Evolutionary conservation across 1,140 invertebrate genomes (phyloP), one percentile per base, ranked within the genome.

Genomic region (Conus betulinus): DNA sequence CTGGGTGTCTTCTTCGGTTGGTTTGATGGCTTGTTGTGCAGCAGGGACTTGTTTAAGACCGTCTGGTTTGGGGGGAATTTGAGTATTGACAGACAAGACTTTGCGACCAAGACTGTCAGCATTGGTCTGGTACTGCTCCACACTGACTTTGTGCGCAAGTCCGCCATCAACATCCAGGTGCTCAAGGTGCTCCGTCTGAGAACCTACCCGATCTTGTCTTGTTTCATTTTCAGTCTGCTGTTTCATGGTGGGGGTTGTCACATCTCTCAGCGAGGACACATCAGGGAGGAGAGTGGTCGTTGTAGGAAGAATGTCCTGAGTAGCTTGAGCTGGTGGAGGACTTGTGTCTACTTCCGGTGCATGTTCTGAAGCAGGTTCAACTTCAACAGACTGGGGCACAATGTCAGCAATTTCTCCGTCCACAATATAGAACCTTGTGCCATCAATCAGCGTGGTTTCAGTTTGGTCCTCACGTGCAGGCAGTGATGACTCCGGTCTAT

Each of bases 41-140:
- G 25, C 17, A 7, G 39, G 25, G 2, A 7, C 39, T 39, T 51
- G 8, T 60, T 60, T 60, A 15, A 15, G 57, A 15, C 8, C 15
- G 57, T 15, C 15, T 55, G 23, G 25, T 15, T 55, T 51, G 79
- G 20, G 79, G 39, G 79, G 79, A 25, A 67, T 20, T 15, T 67
- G 63, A 17, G 53, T 85, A 57, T 60, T 60, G 5, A 85, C 88
- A 23, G 93, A 93, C 57, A 94, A 84, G 27, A 91, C 89, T 88
- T 93, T 93, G 60, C 93, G 90, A 15, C 92, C 90, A 20, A 91
- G 67, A 76, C 91, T 93, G 7, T 91, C 90, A 15, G 85, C 87
- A 79, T 91, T 92, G 17, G 83, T 88, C 51, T 93, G 67, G 53
- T 87, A 87, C 53, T 87, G 67, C n/a, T 52, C 88, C 84, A 84